Conservation (phyloP, 2,797 vertebrate genomes). For the Eleutherodactylus coqui region DNA sequence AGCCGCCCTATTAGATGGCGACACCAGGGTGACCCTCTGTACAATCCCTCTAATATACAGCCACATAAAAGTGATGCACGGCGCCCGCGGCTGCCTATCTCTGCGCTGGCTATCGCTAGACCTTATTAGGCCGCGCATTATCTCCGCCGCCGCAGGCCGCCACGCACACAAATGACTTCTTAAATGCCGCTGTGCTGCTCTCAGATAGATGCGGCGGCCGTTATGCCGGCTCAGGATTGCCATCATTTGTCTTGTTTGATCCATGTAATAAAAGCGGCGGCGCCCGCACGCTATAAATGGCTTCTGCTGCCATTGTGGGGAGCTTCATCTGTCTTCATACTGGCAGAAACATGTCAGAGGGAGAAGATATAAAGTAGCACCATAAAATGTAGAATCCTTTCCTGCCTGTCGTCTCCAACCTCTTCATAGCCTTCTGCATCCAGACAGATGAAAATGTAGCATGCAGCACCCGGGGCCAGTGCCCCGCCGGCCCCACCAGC, state of each 20-base stretch:
- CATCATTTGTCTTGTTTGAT: conserved; percentile 67
- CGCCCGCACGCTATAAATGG: conserved; percentile 35
- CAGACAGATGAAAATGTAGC: no score
- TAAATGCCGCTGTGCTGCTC: conserved; percentile 66
- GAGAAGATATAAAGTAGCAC: no score
- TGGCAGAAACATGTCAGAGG: neutral
- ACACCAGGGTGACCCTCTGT: conserved; percentile 72
- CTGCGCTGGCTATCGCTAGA: conserved; percentile 67
- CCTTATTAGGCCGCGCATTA: conserved; percentile 65
- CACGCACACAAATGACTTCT: conserved; percentile 68
- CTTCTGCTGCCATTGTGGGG: neutral
- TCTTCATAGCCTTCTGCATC: no score
- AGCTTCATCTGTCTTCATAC: neutral
- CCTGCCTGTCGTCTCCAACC: no score
- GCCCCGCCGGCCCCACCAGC: no score
- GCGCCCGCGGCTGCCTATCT: conserved; percentile 69
- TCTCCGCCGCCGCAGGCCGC: conserved; percentile 68
- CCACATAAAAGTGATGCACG: conserved; percentile 75
- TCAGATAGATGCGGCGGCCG: conserved; percentile 73
- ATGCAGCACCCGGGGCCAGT: no score
- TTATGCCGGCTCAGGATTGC: conserved; percentile 69
- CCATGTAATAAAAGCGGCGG: conserved; percentile 72
- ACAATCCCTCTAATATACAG: conserved; percentile 74
- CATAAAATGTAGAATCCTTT: no score
- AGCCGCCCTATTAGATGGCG: conserved; percentile 72